Evolutionary conservation across 2,888 invertebrate species (phyloP), one percentile per base, ranked within the genome.

Genomic region (Amblyteles armatorius): DNA sequence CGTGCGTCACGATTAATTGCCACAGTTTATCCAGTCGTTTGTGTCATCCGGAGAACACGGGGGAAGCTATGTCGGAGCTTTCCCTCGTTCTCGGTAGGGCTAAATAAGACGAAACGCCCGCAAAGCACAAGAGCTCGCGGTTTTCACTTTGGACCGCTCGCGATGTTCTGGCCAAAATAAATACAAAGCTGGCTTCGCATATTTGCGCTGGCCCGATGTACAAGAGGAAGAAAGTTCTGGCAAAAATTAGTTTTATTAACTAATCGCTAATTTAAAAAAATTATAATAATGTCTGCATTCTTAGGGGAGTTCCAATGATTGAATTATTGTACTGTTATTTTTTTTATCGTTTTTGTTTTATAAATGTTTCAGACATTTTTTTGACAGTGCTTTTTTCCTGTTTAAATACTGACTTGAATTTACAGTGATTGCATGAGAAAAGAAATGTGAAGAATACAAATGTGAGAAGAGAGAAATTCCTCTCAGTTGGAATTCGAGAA

Each of bases 121-220:
- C 77, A 65, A 85, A 82, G 84, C 87, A 68, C 83, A 73, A 82
- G 76, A 83, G 81, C 82, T 84, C 78, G 69, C 60, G 71, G 82
- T 57, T 69, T 82, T 52, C 72, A 77, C 67, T 72, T 77, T 67
- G 26, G 74, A 71, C 74, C 11, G 40, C 72, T 68, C 63, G 68
- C 72, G 11, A 79, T 55, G 22, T 57, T 57, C 29, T n/a, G 19
- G 52, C 40, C 55, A 19, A 77, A 77, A 77, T 65, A 77, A 55
- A 65, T 44, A 77, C 63, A 16, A 50, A 48, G 22, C 52, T n/a
- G 52, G 2, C 2, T 0, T 7, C 19, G 7, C 2, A 22, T 55
- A 3, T 16, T 19, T 55, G 9, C 6, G 19, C 52, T 55, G 52
- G 19, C 19, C 2, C 6, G 6, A 16, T n/a, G 52, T 22, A 22